phyloP scores from a whole-genome alignment of 23 tunicate species.

The Trididemnum nubilum region DNA sequence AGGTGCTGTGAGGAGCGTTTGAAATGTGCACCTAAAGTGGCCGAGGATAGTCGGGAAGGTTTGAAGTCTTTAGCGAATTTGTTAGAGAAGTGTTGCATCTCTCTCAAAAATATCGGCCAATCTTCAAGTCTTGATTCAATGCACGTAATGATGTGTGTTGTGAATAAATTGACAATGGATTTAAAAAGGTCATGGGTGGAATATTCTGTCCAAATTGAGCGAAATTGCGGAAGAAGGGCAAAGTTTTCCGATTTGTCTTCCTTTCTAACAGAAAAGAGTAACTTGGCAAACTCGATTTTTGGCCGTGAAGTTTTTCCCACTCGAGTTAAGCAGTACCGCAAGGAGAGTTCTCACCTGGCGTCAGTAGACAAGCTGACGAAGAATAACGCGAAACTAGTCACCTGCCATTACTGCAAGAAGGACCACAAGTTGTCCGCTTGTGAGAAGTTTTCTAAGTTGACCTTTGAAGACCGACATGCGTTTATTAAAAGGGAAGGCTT shows the following conservation, averaged over 20 bases:
- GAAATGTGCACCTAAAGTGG: neutral
- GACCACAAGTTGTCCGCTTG: neutral
- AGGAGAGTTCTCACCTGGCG: neutral
- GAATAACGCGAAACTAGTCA: no score
- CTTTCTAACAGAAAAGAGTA: neutral
- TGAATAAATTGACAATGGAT: neutral
- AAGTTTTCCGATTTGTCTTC: neutral
- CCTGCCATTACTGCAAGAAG: neutral
- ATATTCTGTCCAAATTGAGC: neutral
- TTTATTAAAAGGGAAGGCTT: neutral
- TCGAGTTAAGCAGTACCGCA: neutral
- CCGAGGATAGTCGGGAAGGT: neutral
- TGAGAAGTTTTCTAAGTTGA: neutral
- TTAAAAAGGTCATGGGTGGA: constrained; percentile 6
- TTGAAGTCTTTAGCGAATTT: neutral
- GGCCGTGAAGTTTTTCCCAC: neutral
- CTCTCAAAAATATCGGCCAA: neutral
- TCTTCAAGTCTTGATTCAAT: constrained; percentile 17
- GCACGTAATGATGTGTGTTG: constrained; percentile 15
- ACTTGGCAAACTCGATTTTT: constrained; percentile 11
- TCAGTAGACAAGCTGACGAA: no score
- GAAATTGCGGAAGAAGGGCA: neutral
- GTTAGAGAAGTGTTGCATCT: neutral
- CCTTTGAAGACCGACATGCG: neutral
- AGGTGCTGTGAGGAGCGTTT: constrained; percentile 5